Evolutionary conservation across 2,888 invertebrate genomes (phyloP), one percentile per base, ranked within the genome.

Genomic region (Lacanobia wlatinum): DNA sequence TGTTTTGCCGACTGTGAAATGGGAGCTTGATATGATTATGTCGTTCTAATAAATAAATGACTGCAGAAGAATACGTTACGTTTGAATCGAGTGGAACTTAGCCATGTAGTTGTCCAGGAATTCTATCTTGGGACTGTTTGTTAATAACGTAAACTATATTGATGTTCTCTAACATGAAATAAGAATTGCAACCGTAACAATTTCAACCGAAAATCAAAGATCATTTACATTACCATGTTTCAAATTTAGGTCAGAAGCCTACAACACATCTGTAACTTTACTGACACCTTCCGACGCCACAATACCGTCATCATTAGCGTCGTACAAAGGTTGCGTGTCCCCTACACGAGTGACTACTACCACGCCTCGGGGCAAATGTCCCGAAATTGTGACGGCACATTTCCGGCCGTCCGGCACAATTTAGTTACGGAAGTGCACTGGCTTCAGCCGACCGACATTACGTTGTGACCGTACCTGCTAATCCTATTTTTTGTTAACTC

Each of bases 401-500:
- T 88, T 89, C 86, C 86, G 84, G 83, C 78, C 84, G 84, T 66
- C 80, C 84, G 85, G 86, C 84, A 87, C 89, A 92, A 93, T 92
- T 90, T 87, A 89, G 91, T 92, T 92, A 92, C 86, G 78, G 84
- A 87, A 81, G 87, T 84, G 87, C 84, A 85, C 84, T 73, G 58
- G 85, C 85, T 59, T 62, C 83, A 84, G 83, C 86, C 89, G 84
- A 87, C 85, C 80, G 87, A 89, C 87, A 88, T 88, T 88, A 86
- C 78, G 75, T 18, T 72, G 72, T 63, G 66, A 70, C 83, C 80
- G 78, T 82, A 84, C 87, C 84, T 82, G 80, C 84, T 92, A 92
- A 93, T 92, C 88, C 85, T 80, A 89, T 92, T 92, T n/a, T 92
- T 90, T 91, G 88, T 79, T 88, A 90, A 91, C 88, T 87, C 87